These are phyloP conservation scores for Crax fasciolata DNA, from an alignment of 2,797 vertebrate genomes.

Conservation along the genomic window DNA sequence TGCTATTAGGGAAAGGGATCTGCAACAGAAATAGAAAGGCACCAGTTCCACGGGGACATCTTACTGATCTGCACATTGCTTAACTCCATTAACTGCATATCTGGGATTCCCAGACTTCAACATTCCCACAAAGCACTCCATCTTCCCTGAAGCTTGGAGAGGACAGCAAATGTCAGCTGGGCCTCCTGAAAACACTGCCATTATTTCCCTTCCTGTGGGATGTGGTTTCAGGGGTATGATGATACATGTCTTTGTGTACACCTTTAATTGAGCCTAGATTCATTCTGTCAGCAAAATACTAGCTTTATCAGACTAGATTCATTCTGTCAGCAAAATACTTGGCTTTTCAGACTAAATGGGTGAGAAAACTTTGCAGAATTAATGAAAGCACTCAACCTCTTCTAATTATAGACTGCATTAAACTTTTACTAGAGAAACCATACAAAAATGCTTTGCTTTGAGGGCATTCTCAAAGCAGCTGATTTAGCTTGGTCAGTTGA, in stretches of 20 bases:
- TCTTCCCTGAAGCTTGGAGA: neutral
- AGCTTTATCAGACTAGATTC: neutral
- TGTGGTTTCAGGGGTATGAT: neutral
- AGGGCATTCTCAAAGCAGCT: slow-evolving; percentile 6
- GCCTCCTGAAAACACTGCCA: neutral
- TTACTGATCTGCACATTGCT: neutral
- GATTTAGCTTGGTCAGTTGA: slow-evolving; percentile 1
- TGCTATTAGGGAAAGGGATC: neutral
- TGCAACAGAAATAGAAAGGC: neutral
- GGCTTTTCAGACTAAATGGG: neutral
- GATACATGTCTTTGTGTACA: neutral
- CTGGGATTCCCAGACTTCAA: slow-evolving; percentile 5
- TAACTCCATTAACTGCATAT: neutral
- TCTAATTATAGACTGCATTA: slow-evolving; percentile 47
- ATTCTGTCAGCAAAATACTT: neutral
- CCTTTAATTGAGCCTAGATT: slow-evolving; percentile 9
- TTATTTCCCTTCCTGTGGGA: neutral
- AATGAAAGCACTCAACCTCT: slow-evolving; percentile 52
- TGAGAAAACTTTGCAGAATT: slow-evolving; percentile 12
- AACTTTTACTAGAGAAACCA: slow-evolving; percentile 41
- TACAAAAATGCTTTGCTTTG: neutral
- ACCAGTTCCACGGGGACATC: neutral
- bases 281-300: slow-evolving; percentile 1
- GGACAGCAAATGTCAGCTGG: neutral
- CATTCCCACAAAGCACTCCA: neutral